phyloP scores from a whole-genome alignment of 1,140 invertebrate species.

The Scaptomyza graminum region DNA sequence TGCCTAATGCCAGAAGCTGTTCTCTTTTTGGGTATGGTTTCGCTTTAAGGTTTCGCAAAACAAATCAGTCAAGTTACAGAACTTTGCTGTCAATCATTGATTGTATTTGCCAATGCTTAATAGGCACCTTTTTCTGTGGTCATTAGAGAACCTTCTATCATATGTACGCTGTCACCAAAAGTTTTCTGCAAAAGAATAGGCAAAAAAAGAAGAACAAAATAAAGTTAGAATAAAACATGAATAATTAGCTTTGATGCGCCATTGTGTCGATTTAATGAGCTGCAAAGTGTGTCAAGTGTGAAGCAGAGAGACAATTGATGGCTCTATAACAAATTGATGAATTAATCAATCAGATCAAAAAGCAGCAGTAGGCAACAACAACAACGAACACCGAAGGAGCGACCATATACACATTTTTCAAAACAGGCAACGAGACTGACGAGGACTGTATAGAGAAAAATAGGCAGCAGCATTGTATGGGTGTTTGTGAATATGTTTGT shows the following conservation, averaged over 20 bases:
- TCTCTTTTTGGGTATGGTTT: background rate
- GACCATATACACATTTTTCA: conserved; percentile 53
- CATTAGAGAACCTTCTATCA: conserved; percentile 41
- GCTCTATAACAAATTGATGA: conserved; percentile 80
- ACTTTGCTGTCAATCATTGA: conserved; percentile 11
- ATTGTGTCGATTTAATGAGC: conserved; percentile 80
- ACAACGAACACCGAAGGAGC: background rate
- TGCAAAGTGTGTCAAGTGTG: conserved; percentile 78
- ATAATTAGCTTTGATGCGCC: conserved; percentile 78
- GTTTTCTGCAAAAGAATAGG: background rate
- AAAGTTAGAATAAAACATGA: conserved; percentile 45
- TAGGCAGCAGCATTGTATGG: conserved; percentile 2
- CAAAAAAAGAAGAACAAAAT: conserved; percentile 16
- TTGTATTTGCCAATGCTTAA: conserved; percentile 19
- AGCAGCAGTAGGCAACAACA: conserved; percentile 7
- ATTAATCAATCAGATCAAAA: conserved; percentile 75
- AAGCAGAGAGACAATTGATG: conserved; percentile 56
- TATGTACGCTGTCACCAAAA: conserved; percentile 38
- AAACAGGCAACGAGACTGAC: conserved; percentile 49
- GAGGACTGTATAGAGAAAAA: conserved; percentile 46
- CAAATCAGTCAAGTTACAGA: background rate
- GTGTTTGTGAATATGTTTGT: conserved; percentile 29
- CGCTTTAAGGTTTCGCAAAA: background rate
- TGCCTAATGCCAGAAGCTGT: background rate
- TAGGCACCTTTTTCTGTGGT: conserved; percentile 25